Evolutionary conservation across 2,113 vertebrate species (phyloP), one percentile per base, ranked within the genome.

Genomic region (Oncorhynchus keta): DNA sequence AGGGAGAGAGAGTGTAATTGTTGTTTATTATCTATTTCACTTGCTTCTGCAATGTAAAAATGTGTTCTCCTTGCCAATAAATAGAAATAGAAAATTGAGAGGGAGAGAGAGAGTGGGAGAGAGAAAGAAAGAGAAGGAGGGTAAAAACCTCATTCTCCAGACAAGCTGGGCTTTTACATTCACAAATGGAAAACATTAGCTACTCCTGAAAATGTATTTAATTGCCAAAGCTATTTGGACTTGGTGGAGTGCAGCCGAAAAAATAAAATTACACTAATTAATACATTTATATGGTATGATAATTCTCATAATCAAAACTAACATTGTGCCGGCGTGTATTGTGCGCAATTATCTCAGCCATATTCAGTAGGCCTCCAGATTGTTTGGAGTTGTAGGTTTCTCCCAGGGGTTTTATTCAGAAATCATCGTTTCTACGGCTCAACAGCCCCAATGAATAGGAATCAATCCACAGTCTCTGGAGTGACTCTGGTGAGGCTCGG

Each of bases 331-430:
- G 68, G 59, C n/a, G 8, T n/a, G n/a, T n/a, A 85, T 83, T 85
- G 55, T 51, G 64, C 35, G 81, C 62, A 89, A 88, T 90, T 78
- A 84, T 84, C 73, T 69, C 78, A 72, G 72, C 79, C 83, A 82
- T 83, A 16, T 84, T 83, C 75, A 80, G 80, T 72, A 76, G 81
- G 68, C 79, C 67, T 70, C 81, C 49, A n/a, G 81, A 78, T 74
- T 74, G 73, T 71, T 86, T 79, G 32, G 57, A 22, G 59, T 61
- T 6, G 51, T 13, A 9, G 59, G 20, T 6, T 6, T 61, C 20
- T 61, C 20, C 70, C 14, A 14, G 4, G 79, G 81, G 62, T 82
- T 22, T 61, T 68, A 82, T 80, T 70, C 74, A 70, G 70, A 87
- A 80, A 84, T 83, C 74, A 80, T 72, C 9, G 24, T 76, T 45